phyloP scores from a whole-genome alignment of 1,140 invertebrate species.

The Meloidogyne hapla region DNA sequence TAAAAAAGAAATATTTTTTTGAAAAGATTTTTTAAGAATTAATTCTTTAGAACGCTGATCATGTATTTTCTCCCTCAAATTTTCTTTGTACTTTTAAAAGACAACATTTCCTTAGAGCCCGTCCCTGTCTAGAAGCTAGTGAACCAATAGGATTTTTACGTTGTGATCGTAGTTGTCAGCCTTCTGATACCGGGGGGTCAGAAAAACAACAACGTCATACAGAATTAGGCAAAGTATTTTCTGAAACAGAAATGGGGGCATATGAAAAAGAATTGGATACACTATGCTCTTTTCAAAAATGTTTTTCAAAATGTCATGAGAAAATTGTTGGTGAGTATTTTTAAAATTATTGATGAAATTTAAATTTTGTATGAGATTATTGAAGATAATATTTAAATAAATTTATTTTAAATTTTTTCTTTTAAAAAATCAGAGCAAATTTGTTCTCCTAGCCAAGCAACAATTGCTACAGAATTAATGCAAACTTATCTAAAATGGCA shows the following conservation, averaged over 20 bases:
- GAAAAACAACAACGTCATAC: neutral
- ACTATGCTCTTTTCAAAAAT: slow-evolving; percentile 59
- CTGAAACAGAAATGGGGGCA: slow-evolving; percentile 47
- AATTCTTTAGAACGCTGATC: slow-evolving; percentile 54
- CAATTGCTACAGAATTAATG: slow-evolving; percentile 49
- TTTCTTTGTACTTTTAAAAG: slow-evolving; percentile 63
- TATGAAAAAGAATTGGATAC: slow-evolving; percentile 57
- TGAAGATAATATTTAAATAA: neutral
- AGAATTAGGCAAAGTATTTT: slow-evolving; percentile 39
- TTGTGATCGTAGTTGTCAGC: slow-evolving; percentile 60
- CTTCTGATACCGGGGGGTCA: neutral
- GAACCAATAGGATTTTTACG: slow-evolving; percentile 62
- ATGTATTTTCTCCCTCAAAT: slow-evolving; percentile 63
- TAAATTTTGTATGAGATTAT: no score
- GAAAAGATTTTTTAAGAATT: neutral
- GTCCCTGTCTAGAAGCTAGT: slow-evolving; percentile 56
- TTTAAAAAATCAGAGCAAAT: slow-evolving; percentile 33
- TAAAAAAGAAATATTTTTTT: slow-evolving; percentile 19
- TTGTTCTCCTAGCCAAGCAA: slow-evolving; percentile 47
- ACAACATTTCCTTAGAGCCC: slow-evolving; percentile 42
- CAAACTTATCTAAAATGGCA: slow-evolving; percentile 57
- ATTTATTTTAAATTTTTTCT: slow-evolving; percentile 11
- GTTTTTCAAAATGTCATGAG: slow-evolving; percentile 52
- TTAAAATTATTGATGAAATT: no score
- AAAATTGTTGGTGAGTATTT: slow-evolving; percentile 40